phyloP scores from a whole-genome alignment of 2,113 vertebrate species.

The Pseudorectes ferrugineus region DNA sequence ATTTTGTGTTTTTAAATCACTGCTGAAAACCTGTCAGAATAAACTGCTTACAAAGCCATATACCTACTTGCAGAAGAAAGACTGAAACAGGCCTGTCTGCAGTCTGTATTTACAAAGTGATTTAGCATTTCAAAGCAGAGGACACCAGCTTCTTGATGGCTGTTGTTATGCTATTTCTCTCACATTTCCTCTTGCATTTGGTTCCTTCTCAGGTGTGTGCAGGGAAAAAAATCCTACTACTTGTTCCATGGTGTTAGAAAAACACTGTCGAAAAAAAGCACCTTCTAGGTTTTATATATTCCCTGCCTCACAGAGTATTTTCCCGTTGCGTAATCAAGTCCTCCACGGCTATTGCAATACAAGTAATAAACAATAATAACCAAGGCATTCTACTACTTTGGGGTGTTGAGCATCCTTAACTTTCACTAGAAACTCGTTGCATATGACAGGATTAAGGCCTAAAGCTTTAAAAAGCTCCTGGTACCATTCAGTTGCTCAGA shows the following conservation, averaged over 20 bases:
- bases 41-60: not conserved
- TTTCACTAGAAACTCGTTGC: not conserved
- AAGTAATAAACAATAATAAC: not conserved
- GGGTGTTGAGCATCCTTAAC: not conserved
- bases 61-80: not conserved
- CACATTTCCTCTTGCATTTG: not conserved
- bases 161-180: not conserved
- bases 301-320: not conserved
- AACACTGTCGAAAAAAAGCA: not conserved
- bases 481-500: slow-evolving; percentile 16
- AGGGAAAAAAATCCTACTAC: not conserved
- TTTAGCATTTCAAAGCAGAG: not conserved
- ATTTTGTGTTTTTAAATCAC: not conserved
- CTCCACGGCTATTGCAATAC: not conserved
- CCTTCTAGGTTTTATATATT: not conserved
- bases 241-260: not conserved
- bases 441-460: not conserved
- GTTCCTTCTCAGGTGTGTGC: not conserved
- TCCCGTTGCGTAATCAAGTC: not conserved
- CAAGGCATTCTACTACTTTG: not conserved
- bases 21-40: not conserved
- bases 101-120: not conserved
- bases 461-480: slow-evolving; percentile 2
- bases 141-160: not conserved
- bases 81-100: not conserved